Evolutionary conservation across 2,113 vertebrate species (phyloP).

Genomic region (Chrysemys picta): DNA sequence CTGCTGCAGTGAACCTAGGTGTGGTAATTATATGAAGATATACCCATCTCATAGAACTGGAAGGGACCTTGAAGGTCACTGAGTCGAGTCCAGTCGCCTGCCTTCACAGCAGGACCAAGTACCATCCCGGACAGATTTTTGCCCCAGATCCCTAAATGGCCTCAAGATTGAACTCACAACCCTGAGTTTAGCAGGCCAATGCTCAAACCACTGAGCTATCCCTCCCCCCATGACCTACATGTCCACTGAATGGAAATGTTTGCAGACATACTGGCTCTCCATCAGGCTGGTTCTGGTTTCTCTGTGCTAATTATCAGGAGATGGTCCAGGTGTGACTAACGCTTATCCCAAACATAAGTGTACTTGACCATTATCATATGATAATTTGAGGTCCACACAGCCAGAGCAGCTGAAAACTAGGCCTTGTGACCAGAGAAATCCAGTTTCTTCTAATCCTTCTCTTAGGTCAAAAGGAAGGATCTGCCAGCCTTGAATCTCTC

Average conservation of each 20-base stretch:
- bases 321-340: background rate
- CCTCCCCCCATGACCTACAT: background rate
- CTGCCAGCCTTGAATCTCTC: background rate
- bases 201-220: too few relatives aligned
- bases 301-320: background rate
- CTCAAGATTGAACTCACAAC: too few relatives aligned
- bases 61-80: too few relatives aligned
- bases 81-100: too few relatives aligned
- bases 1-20: background rate
- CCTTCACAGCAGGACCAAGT: too few relatives aligned
- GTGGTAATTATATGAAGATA: background rate
- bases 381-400: background rate
- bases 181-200: too few relatives aligned
- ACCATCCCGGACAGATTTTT: too few relatives aligned
- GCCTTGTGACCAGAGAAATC: background rate
- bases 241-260: background rate
- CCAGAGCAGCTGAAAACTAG: background rate
- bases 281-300: background rate
- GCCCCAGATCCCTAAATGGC: too few relatives aligned
- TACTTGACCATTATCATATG: background rate
- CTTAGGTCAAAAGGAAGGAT: background rate
- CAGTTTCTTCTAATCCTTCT: background rate
- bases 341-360: background rate
- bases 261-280: background rate
- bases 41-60: too few relatives aligned